Conservation (phyloP, 2,888 invertebrate genomes). For the Hipparchia semele region DNA sequence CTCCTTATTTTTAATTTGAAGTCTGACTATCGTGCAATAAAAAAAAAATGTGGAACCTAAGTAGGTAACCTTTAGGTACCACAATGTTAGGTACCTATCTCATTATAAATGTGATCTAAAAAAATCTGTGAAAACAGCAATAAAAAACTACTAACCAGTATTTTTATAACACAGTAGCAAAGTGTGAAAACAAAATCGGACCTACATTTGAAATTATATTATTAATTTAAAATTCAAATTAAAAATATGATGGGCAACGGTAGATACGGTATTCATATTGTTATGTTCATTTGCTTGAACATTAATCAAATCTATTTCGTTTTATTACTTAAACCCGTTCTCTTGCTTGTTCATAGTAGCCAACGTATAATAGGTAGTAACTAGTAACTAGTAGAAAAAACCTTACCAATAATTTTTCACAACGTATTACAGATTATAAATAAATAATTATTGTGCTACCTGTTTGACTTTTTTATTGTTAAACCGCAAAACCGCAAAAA, state of each 20-base stretch:
- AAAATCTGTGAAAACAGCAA: constrained; percentile 2
- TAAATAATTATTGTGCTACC: constrained; percentile 36
- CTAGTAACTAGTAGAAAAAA: not conserved
- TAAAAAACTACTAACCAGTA: not conserved
- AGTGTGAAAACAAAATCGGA: not conserved
- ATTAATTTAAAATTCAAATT: not conserved
- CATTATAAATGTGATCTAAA: not conserved
- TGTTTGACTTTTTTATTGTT: constrained; percentile 21
- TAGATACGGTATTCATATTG: not conserved
- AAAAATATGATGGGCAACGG: constrained; percentile 1
- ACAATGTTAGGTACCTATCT: no score
- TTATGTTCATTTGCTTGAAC: constrained; percentile 17
- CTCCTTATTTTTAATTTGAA: no score
- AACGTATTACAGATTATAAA: constrained; percentile 21
- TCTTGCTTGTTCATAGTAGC: constrained; percentile 21
- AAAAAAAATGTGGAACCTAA: not conserved
- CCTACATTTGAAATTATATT: not conserved
- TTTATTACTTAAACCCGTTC: constrained; percentile 21
- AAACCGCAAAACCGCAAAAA: constrained; percentile 27
- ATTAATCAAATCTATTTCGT: constrained; percentile 10
- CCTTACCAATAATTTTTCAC: constrained; percentile 8
- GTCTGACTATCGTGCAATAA: no score
- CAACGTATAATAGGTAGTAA: not conserved
- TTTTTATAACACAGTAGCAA: not conserved
- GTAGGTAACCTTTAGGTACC: no score